Conservation (phyloP, 2,797 vertebrate genomes). For the Trachops cirrhosus region DNA sequence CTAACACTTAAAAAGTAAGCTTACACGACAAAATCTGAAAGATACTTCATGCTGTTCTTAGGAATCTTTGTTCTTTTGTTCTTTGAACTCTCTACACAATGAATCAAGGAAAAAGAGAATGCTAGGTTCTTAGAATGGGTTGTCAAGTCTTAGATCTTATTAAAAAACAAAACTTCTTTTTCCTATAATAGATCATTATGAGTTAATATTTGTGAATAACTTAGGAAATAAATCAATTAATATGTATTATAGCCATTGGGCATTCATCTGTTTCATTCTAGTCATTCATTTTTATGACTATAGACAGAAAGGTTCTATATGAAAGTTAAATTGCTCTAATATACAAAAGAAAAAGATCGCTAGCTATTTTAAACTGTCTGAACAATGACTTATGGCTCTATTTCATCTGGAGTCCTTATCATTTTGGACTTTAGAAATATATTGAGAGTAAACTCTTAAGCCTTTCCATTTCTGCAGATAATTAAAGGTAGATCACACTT, state of each 20-base stretch:
- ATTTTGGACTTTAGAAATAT: constrained; percentile 21
- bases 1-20: neutral
- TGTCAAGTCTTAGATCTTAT: neutral
- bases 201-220: constrained; percentile 57
- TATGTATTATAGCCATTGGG: constrained; percentile 47
- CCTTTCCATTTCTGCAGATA: neutral
- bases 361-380: constrained; percentile 37
- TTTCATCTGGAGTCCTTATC: neutral
- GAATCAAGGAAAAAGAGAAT: neutral
- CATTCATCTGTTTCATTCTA: constrained; percentile 58
- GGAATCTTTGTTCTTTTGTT: neutral
- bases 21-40: neutral
- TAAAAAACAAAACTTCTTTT: constrained; percentile 18
- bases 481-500: constrained; percentile 13
- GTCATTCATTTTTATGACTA: constrained; percentile 60
- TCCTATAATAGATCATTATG: constrained; percentile 8
- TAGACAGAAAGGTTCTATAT: constrained; percentile 25
- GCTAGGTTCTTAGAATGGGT: neutral
- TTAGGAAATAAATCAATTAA: constrained; percentile 63
- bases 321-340: constrained; percentile 45
- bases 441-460: constrained; percentile 2
- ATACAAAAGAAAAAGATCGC: constrained; percentile 12
- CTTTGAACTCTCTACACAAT: neutral
- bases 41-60: neutral
- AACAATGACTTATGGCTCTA: neutral